A percentile compares a stretch with the other conserved stretches of the same genome.
Conservation (phyloP, 2,113 vertebrate genomes). For the human (Homo sapiens) region GRCh38 chr1:82730501-82731000, state of each 20-base stretch:
- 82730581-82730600: neutral
- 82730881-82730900: neutral
- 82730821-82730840: neutral
- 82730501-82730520: neutral
- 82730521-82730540: neutral
- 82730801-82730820: neutral
- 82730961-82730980: neutral
- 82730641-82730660: neutral
- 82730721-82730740: neutral
- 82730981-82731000: neutral
- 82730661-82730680: fast-evolving
- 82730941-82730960: neutral
- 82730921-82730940: neutral
- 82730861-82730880: neutral
- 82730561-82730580: neutral
- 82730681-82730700: neutral
- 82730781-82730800: neutral
- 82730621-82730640: neutral
- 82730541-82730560: fast-evolving
- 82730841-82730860: neutral
- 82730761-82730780: neutral
- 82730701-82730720: neutral
- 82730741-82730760: neutral
- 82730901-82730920: neutral
- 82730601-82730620: neutral